A percentile compares a stretch with the other conserved stretches of the same genome.
phyloP scores from a whole-genome alignment of 2,113 vertebrate species.

The Prochilodus magdalenae region DNA sequence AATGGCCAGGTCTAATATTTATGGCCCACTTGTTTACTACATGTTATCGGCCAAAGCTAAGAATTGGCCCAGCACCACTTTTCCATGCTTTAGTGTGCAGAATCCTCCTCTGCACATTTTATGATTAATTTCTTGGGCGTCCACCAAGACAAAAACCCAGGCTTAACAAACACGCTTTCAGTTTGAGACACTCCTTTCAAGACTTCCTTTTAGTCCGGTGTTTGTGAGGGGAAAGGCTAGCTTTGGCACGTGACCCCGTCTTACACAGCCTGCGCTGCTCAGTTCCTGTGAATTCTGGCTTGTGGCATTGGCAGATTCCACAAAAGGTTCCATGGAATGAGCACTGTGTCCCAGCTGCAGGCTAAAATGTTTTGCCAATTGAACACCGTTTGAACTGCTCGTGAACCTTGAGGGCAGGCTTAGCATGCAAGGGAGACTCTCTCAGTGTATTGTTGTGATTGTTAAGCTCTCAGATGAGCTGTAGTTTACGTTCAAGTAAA shows the following conservation, averaged over 20 bases:
- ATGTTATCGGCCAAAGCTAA: no score
- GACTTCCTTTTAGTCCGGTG: not conserved
- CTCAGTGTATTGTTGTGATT: not conserved
- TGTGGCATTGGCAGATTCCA: not conserved
- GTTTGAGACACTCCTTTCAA: not conserved
- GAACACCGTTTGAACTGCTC: not conserved
- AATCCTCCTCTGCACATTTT: not conserved
- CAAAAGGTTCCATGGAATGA: not conserved
- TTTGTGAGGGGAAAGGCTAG: not conserved
- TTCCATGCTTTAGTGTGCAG: no score
- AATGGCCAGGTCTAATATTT: no score
- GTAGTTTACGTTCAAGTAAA: no score
- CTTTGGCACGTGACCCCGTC: not conserved
- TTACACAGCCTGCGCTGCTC: not conserved
- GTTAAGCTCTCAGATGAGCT: not conserved
- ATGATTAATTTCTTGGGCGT: not conserved
- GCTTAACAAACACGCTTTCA: not conserved
- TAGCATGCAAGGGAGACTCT: not conserved
- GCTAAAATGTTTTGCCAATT: no score
- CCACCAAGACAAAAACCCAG: not conserved
- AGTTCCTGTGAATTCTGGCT: not conserved
- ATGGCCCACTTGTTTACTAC: no score
- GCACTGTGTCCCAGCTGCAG: not conserved
- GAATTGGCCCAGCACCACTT: no score
- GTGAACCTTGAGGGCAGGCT: not conserved